Evolutionary conservation across 2,113 vertebrate genomes (phyloP), one percentile per base, ranked within the genome.

Genomic region (Upupa epops): DNA sequence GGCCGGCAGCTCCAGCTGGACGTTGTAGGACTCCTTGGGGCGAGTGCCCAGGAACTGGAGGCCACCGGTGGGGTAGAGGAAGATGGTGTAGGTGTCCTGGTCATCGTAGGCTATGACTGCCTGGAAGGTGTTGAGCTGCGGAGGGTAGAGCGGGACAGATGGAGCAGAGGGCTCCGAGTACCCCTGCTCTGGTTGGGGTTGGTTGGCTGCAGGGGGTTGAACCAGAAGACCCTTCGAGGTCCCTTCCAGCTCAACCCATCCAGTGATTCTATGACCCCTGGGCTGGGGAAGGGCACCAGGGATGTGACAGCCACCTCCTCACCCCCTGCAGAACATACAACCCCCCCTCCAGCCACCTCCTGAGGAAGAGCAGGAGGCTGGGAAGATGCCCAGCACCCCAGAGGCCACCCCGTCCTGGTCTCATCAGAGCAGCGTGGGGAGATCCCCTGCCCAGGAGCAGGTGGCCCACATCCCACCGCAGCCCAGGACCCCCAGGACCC

Each of bases 81-180:
- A 99, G 90, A 99, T 95, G 54, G 96, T 96, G 7, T 98, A 99
- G 18, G 98, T 97, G 81, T 99, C 97, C 2, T 95, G 97, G 13
- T 98, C 97, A 29, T 98, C 96, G 11, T 98, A 99, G 36, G 98
- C 98, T 73, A 99, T 66, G 28, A 98, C 98, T 3, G 97, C 98
- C 96, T 99, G 99, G 97, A 99, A 99, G 13, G 99, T 99, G 92
- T 99, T 99, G 83, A 98, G 90, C 99, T 99, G 94, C 46, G 46
- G 26, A 61, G 15, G 36, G 75, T 40, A 96, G 51, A 81, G 72
- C 0, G 2, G 34, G 64, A 83, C 37, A 45, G 4, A 34, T 1
- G 18, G 73, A 20, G n/a, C n/a, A n/a, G n/a, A n/a, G n/a, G n/a
- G n/a, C n/a, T n/a, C n/a, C n/a, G n/a, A n/a, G n/a, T n/a, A n/a